Evolutionary conservation across 2,113 vertebrate genomes (phyloP), one percentile per base, ranked within the genome.

Genomic region (Amblyopsis rosae): DNA sequence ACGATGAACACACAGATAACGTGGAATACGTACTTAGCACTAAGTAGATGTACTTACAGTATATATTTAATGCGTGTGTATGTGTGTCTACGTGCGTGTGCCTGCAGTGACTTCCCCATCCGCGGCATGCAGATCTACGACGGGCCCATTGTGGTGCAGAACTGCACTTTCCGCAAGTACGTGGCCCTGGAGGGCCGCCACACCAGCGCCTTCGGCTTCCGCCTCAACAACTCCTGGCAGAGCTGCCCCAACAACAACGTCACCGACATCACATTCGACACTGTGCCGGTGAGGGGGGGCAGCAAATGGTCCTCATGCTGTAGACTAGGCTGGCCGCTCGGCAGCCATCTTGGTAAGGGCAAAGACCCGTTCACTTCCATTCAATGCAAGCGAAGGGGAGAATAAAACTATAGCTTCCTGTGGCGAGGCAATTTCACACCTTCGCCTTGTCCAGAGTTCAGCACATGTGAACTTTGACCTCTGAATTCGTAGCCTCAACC

Each of bases 141-240:
- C 0, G 98, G 98, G 1, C 98, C 97, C 0, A 92, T 99, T 90
- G 96, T 94, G 0, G 82, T 99, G 26, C 94, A 98, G 88, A 96
- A 97, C 88, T 98, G 97, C 73, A 99, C 97, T 0, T 99, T 99
- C 87, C 92, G 96, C 9, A 98, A 98, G 77, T 99, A 94, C 1
- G 89, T 82, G 0, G 96, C 96, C 0, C 87, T 99, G 72, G 94
- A 96, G 0, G 96, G 96, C 11, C 92, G 98, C 0, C 97, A 99
- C 87, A 98, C 96, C 9, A 98, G 96, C 0, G 98, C 98, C 5
- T 90, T 99, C 41, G 98, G 95, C n/a, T 99, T 99, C 91, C 93
- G 97, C 4, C 94, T 99, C 59, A 99, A 99, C 87, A 99, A 99
- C 2, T 95, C 96, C 0, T 99, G 98, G 98, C 98, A 99, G 91